These are phyloP conservation scores for Schizotus pectinicornis DNA, from an alignment of 2,888 invertebrate species.

Conservation along the genomic window DNA sequence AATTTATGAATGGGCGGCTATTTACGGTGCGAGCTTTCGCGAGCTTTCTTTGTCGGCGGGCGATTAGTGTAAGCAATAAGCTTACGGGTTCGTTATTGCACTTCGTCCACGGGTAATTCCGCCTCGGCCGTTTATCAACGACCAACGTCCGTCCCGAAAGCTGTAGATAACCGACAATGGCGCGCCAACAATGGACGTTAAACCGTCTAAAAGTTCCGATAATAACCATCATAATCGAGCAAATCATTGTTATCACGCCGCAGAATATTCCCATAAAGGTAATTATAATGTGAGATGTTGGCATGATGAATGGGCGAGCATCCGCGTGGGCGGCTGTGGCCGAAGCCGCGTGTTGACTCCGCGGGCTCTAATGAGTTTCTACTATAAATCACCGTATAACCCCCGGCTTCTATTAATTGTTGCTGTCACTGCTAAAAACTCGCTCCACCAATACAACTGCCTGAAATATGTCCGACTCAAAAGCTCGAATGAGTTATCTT, in stretches of 20 bases:
- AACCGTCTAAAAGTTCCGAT: slow-evolving; percentile 26
- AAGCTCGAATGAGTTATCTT: slow-evolving; percentile 25
- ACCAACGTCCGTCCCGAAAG: slow-evolving; percentile 28
- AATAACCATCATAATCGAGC: slow-evolving; percentile 33
- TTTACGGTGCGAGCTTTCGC: too few species aligned
- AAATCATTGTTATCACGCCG: slow-evolving; percentile 38
- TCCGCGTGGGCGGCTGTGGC: slow-evolving; percentile 34
- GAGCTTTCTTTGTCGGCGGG: too few species aligned
- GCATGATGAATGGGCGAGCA: slow-evolving; percentile 37
- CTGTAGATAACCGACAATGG: slow-evolving; percentile 3
- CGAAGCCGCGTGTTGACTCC: slow-evolving; percentile 44
- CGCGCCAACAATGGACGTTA: slow-evolving; percentile 26
- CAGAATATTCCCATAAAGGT: slow-evolving; percentile 36
- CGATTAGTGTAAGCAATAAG: too few species aligned
- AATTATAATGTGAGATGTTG: slow-evolving; percentile 39
- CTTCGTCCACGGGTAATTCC: too few species aligned
- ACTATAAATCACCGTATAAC: slow-evolving; percentile 51
- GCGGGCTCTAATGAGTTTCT: slow-evolving; percentile 53
- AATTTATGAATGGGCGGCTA: too few species aligned
- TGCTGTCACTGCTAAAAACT: slow-evolving; percentile 51
- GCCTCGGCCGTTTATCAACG: slow-evolving; percentile 25
- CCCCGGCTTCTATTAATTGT: slow-evolving; percentile 52
- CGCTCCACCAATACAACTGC: slow-evolving; percentile 41
- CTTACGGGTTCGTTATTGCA: too few species aligned
- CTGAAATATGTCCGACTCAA: slow-evolving; percentile 39